Percentiles rank a stretch among this genome's conserved stretches.
Conservation (phyloP, 1,140 invertebrate genomes). For the Danaus melanippus region DNA sequence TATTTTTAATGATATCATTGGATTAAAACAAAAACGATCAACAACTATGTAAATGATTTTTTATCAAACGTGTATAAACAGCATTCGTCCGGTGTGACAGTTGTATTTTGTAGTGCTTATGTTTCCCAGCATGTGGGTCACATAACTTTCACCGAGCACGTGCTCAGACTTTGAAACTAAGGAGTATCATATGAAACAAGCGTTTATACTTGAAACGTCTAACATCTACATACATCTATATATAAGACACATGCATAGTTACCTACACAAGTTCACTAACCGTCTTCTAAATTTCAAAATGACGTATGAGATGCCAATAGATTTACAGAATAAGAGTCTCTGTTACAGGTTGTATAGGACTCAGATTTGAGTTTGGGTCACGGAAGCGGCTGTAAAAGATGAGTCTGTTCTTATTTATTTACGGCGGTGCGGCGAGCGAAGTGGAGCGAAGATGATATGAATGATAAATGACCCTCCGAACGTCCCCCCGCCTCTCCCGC, state of each 20-base stretch:
- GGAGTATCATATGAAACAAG: slow-evolving; percentile 29
- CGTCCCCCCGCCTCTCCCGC: slow-evolving; percentile 28
- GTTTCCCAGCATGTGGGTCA: slow-evolving; percentile 28
- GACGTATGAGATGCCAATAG: slow-evolving; percentile 21
- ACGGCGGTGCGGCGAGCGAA: slow-evolving; percentile 70
- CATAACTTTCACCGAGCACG: slow-evolving; percentile 40
- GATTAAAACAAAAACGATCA: no score
- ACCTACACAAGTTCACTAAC: slow-evolving; percentile 54
- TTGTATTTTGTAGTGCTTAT: slow-evolving; percentile 18
- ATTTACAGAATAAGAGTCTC: slow-evolving; percentile 20
- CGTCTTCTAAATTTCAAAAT: slow-evolving; percentile 20
- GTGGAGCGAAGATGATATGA: slow-evolving; percentile 72
- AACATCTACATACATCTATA: slow-evolving; percentile 46
- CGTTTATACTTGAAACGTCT: slow-evolving; percentile 34
- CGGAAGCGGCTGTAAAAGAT: slow-evolving; percentile 64
- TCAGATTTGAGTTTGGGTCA: slow-evolving; percentile 23
- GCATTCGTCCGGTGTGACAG: neutral
- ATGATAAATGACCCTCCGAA: slow-evolving; percentile 71
- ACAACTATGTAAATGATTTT: no score
- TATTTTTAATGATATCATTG: no score
- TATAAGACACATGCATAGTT: slow-evolving; percentile 60
- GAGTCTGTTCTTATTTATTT: slow-evolving; percentile 72
- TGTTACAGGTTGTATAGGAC: slow-evolving; percentile 16
- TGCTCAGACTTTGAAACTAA: slow-evolving; percentile 44
- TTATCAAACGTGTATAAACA: no score